phyloP scores from a whole-genome alignment of 2,888 invertebrate genomes.

The Vannuccia rotundouncinata region DNA sequence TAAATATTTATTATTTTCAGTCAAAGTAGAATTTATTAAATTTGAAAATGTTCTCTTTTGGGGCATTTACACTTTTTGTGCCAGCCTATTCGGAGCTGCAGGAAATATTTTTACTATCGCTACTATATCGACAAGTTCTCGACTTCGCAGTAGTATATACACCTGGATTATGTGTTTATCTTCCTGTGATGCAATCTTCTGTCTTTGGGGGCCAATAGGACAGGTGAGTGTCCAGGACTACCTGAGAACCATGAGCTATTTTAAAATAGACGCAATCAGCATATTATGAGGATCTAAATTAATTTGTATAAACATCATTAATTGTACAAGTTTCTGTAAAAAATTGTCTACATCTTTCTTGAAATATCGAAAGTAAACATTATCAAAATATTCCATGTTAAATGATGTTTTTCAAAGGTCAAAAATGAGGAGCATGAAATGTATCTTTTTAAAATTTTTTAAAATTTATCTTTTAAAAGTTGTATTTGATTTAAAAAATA shows the following conservation, averaged over 20 bases:
- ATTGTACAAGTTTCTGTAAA: too few species aligned
- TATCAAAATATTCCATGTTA: background rate
- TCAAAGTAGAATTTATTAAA: background rate
- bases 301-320: too few species aligned
- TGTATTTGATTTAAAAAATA: too few species aligned
- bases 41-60: background rate
- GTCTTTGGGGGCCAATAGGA: background rate
- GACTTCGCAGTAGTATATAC: background rate
- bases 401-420: background rate
- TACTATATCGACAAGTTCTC: background rate
- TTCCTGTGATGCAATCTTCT: background rate
- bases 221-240: too few species aligned
- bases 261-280: too few species aligned
- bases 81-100: background rate
- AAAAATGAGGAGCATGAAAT: too few species aligned
- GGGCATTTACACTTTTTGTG: background rate
- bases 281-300: too few species aligned
- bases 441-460: too few species aligned
- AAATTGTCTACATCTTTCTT: background rate
- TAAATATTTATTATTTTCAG: too few species aligned
- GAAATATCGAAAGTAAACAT: background rate
- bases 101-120: background rate
- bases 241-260: too few species aligned
- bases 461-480: too few species aligned
- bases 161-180: background rate